These are phyloP conservation scores for Phoxinus phoxinus DNA, from an alignment of 2,113 vertebrate genomes.

Conservation along the genomic window DNA sequence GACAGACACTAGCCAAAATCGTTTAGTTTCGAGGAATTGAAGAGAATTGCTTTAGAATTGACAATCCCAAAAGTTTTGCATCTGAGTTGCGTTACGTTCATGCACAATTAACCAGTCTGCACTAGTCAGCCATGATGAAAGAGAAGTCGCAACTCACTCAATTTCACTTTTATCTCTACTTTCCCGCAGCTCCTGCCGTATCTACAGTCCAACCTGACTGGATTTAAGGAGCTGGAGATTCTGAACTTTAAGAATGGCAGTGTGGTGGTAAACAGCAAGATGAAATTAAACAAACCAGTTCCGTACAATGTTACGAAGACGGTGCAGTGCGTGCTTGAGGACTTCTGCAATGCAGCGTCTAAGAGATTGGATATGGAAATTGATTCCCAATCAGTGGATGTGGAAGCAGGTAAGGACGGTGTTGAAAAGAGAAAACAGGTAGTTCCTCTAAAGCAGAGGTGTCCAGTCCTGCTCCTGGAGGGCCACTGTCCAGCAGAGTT, in stretches of 20 bases:
- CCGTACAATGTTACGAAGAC: conserved; percentile 88
- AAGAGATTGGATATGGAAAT: conserved; percentile 85
- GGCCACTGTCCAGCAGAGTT: too few species aligned
- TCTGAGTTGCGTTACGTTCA: background rate
- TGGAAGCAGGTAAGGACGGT: conserved; percentile 84
- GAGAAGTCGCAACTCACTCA: background rate
- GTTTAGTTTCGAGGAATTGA: background rate
- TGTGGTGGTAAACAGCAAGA: conserved; percentile 90
- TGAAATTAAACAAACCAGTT: conserved; percentile 85
- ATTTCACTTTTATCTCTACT: conserved; percentile 28
- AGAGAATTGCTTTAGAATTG: conserved; percentile 37
- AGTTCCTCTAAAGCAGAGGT: background rate
- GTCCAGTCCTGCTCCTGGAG: too few species aligned
- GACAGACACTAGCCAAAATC: conserved; percentile 42
- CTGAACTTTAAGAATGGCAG: conserved; percentile 93
- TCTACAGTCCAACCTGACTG: conserved; percentile 88
- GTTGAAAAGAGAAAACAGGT: background rate
- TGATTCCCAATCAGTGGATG: conserved; percentile 86
- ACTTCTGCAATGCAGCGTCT: conserved; percentile 84
- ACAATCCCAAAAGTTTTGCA: conserved; percentile 35
- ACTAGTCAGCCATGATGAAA: conserved; percentile 8
- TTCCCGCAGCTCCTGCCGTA: conserved; percentile 87
- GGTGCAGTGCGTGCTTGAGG: conserved; percentile 84
- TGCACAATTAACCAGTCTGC: conserved; percentile 37
- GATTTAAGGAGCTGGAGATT: conserved; percentile 93